Evolutionary conservation across 2,888 invertebrate species (phyloP), one percentile per base, ranked within the genome.

Genomic region (Troides aeacus): DNA sequence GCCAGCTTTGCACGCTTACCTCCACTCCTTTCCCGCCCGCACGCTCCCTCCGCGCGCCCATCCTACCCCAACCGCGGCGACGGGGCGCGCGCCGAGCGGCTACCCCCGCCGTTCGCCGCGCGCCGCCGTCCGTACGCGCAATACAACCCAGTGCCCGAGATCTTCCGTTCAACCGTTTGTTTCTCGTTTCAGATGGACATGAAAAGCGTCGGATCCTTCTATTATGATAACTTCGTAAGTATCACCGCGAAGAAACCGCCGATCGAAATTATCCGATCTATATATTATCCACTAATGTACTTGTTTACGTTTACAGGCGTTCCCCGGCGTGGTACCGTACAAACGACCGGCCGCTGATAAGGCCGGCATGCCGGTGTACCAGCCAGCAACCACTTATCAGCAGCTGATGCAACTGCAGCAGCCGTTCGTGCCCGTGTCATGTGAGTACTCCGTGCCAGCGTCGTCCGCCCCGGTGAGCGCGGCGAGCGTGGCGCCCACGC

Each of bases 361-460:
- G 93, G 97, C 98, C 88, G 98, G 98, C 88, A 95, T 99, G 90
- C 98, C 98, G 84, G 97, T 99, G 83, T 98, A 98, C 94, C 97
- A 97, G 93, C 97, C 98, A 87, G 96, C 96, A 87, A 96, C 96
- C 84, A 97, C 97, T 86, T 97, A 97, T 94, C 98, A 98, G 94
- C 98, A 98, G 93, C 95, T 98, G 93, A 96, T 98, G 96, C 97
- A 97, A 94, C 95, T 97, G 85, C 95, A 96, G 94, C 97, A 97
- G 95, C 98, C 97, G 93, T 98, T 97, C 95, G 97, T 98, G 96
- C 97, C 98, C 95, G 97, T 98, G 94, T 97, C 98, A 97, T 98
- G 98, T 98, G 98, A 98, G 98, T 97, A 97, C 96, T 94, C 95
- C 94, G 94, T 94, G 93, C 94, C 95, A 92, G 94, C 94, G 83